phyloP scores from a whole-genome alignment of 2,113 vertebrate genomes.

The Gulo gulo region DNA sequence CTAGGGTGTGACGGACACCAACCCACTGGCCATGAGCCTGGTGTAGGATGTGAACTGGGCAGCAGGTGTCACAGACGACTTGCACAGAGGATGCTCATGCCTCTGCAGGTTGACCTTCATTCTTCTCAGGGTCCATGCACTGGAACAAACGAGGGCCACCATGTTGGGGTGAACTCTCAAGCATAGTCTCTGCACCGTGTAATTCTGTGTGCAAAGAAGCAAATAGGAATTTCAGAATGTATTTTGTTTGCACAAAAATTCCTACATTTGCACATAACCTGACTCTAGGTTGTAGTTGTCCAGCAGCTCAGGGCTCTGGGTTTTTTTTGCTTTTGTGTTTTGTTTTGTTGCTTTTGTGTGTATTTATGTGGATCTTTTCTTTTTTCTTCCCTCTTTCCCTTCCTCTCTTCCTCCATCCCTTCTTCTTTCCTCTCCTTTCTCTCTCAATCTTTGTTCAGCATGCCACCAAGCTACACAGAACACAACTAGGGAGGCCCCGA shows the following conservation, averaged over 20 bases:
- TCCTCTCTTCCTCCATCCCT: neutral
- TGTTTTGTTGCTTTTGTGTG: neutral
- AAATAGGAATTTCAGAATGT: neutral
- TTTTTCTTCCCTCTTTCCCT: neutral
- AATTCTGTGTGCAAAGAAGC: neutral
- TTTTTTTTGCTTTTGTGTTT: neutral
- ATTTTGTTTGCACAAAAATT: slow-evolving; percentile 1
- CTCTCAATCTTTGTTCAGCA: neutral
- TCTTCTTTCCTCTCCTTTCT: neutral
- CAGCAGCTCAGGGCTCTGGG: neutral
- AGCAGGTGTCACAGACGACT: rapidly evolving
- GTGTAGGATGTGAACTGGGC: neutral
- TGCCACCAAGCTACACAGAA: neutral
- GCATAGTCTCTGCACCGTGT: neutral
- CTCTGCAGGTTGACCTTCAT: neutral
- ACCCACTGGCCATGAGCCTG: no score
- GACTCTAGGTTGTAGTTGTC: neutral
- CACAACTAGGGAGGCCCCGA: neutral
- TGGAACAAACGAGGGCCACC: neutral
- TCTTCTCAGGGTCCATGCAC: neutral
- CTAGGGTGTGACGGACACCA: neutral
- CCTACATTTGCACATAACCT: neutral
- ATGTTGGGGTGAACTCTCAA: neutral
- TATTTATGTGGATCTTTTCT: neutral
- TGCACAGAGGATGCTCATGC: rapidly evolving